A percentile compares a stretch with the other conserved stretches of the same genome.
These are phyloP conservation scores for Macquaria ambigua DNA, from an alignment of 2,113 vertebrate species.

Conservation along the genomic window DNA sequence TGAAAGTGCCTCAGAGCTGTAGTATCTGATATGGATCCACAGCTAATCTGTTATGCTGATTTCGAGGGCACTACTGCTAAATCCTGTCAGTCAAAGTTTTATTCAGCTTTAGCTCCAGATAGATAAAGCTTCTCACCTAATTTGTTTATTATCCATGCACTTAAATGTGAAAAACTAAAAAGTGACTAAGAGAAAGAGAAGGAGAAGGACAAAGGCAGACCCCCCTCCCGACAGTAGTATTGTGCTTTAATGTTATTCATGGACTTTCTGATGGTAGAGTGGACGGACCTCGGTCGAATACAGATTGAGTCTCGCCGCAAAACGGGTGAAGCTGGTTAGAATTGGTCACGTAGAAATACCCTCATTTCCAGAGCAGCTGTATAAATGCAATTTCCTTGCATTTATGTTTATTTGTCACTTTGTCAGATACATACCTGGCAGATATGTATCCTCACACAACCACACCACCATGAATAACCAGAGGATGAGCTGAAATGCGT, in stretches of 20 bases:
- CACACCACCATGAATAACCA: conserved; percentile 75
- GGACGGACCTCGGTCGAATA: conserved; percentile 69
- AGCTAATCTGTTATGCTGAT: conserved; percentile 70
- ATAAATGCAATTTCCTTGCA: conserved; percentile 78
- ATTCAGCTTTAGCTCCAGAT: conserved; percentile 31
- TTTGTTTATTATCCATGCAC: conserved; percentile 61
- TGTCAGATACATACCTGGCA: conserved; percentile 72
- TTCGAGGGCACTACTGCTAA: conserved; percentile 42
- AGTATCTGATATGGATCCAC: conserved; percentile 62
- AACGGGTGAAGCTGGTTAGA: conserved; percentile 56
- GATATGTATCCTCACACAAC: conserved; percentile 80
- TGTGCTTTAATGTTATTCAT: conserved; percentile 83
- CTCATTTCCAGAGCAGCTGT: conserved; percentile 52
- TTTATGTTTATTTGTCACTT: conserved; percentile 66
- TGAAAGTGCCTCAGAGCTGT: conserved; percentile 60
- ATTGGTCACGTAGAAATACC: conserved; percentile 58
- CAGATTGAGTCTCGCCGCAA: conserved; percentile 69
- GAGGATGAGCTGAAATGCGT: conserved; percentile 78
- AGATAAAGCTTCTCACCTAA: conserved; percentile 41
- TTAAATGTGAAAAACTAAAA: conserved; percentile 54
- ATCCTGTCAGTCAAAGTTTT: conserved; percentile 56
- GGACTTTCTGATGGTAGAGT: conserved; percentile 71
- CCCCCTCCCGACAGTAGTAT: conserved; percentile 48
- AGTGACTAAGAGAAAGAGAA: conserved; percentile 46
- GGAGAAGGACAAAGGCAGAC: conserved; percentile 18